Evolutionary conservation across 2,113 vertebrate genomes (phyloP).

Genomic region (Nibea coibor): DNA sequence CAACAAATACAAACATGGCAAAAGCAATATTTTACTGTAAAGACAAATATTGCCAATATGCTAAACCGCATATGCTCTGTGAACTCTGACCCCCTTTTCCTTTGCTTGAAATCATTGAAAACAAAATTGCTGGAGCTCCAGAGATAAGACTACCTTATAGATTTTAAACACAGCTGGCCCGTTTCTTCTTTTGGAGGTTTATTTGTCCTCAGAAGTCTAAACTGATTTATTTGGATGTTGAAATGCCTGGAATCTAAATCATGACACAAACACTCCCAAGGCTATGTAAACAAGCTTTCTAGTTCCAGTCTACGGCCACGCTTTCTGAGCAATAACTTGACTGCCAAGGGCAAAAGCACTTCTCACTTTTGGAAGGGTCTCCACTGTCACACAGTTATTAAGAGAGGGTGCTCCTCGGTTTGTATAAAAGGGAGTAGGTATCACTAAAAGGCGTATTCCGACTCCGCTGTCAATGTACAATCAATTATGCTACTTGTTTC

Average conservation of each 20-base stretch:
- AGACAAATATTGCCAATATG: constrained; percentile 1
- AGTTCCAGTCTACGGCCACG: constrained; percentile 61
- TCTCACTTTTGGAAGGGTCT: constrained; percentile 59
- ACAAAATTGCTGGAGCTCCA: constrained; percentile 17
- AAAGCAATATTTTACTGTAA: constrained; percentile 3
- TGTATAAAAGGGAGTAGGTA: constrained; percentile 21
- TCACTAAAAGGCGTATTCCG: constrained; percentile 25
- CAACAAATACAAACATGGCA: neutral
- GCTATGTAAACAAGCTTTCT: constrained; percentile 78
- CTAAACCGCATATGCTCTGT: constrained; percentile 8
- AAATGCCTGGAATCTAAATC: constrained; percentile 79
- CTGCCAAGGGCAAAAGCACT: constrained; percentile 61
- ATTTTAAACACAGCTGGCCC: constrained; percentile 70
- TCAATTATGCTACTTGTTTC: constrained; percentile 31
- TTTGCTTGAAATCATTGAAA: constrained; percentile 40
- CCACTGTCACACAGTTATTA: constrained; percentile 52
- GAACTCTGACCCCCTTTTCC: constrained; percentile 44
- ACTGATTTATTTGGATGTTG: constrained; percentile 77
- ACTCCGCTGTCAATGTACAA: constrained; percentile 16
- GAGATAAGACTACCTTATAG: constrained; percentile 46
- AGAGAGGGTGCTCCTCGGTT: constrained; percentile 33
- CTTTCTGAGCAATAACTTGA: constrained; percentile 67
- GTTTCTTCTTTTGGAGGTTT: constrained; percentile 64
- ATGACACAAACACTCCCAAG: constrained; percentile 79
- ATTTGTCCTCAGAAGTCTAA: constrained; percentile 69